These are phyloP conservation scores for Paramormyrops hopkinsi DNA, from an alignment of 2,797 vertebrate genomes.

Conservation along the genomic window DNA sequence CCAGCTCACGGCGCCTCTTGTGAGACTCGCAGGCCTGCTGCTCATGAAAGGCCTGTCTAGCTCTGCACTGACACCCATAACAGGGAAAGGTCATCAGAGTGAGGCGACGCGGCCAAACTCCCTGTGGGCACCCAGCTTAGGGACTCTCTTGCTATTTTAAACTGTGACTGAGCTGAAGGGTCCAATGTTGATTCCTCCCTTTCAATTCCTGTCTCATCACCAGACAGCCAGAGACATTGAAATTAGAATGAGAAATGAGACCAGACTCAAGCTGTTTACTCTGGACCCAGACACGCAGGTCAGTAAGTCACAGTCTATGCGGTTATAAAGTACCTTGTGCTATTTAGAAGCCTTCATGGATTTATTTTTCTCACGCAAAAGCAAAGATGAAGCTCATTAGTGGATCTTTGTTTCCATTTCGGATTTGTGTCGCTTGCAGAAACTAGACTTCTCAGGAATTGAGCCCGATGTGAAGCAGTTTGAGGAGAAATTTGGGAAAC, in stretches of 20 bases:
- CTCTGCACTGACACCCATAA: neutral
- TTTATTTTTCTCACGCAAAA: neutral
- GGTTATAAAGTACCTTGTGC: neutral
- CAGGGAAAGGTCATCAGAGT: neutral
- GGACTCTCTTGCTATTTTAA: neutral
- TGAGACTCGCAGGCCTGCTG: neutral
- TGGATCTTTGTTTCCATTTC: neutral
- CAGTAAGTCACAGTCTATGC: constrained; percentile 25
- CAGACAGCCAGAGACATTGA: constrained; percentile 90
- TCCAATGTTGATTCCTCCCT: neutral
- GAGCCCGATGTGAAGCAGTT: constrained; percentile 90
- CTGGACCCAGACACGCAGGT: constrained; percentile 97
- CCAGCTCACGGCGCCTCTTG: neutral
- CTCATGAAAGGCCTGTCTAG: neutral
- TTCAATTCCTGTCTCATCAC: constrained; percentile 22
- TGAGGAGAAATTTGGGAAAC: constrained; percentile 94
- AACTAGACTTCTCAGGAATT: constrained; percentile 84
- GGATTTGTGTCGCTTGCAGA: constrained; percentile 59
- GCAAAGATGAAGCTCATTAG: neutral
- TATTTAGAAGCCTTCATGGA: neutral
- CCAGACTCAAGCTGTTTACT: constrained; percentile 86
- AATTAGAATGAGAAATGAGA: constrained; percentile 85
- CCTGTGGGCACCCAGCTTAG: neutral
- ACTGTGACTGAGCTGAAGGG: neutral
- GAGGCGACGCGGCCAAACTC: neutral